Base-by-base conservation (phyloP, 2,113 vertebrate species). In the Saguinus midas region DNA sequence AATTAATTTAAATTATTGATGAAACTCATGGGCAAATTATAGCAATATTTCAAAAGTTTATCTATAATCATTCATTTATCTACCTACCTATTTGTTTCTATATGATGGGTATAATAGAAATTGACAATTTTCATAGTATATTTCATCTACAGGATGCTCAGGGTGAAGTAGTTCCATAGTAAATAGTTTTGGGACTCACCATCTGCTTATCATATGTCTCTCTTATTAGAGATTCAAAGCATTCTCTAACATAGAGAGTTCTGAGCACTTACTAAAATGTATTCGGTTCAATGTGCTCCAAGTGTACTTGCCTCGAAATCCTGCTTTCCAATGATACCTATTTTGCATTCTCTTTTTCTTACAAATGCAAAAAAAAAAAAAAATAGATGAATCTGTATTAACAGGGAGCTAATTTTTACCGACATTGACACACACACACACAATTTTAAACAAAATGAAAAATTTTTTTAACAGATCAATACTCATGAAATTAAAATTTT, bases 331-430 rank as follows among this genome's bases (percentile, higher is more conserved):
- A 23, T 6, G 88, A 43, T 37, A 16, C 4, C 13, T 83, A 11
- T 85, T 92, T 90, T 90, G 17, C 5, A 48, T 52, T 94, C 73
- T 96, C 84, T 37, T 80, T 87, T 93, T 84, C 40, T 40, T 85
- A 84, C 37, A 95, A 92, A 66, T 79, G 13, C 2, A 90, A 37
- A 61, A 40, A 40, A 90, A 37, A 61, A 40, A 40, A 40, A 84
- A 70, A 79, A 90, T 14, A 80, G 27, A 52, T 8, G 27, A 43
- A 87, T 58, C 12, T 11, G 0, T 66, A 92, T 92, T 32, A 92
- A 70, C 20, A 27, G 68, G 40, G 35, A 80, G 13, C 10, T 96
- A 78, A 52, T 76, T 66, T 94, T 94, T 91, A 75, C 17, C 21
- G 78, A 81, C 70, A 85, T 11, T 66, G 29, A 80, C 4, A 37